Base-by-base conservation (phyloP, 2,888 invertebrate genomes). In the Coronaproctus castanopsis region DNA sequence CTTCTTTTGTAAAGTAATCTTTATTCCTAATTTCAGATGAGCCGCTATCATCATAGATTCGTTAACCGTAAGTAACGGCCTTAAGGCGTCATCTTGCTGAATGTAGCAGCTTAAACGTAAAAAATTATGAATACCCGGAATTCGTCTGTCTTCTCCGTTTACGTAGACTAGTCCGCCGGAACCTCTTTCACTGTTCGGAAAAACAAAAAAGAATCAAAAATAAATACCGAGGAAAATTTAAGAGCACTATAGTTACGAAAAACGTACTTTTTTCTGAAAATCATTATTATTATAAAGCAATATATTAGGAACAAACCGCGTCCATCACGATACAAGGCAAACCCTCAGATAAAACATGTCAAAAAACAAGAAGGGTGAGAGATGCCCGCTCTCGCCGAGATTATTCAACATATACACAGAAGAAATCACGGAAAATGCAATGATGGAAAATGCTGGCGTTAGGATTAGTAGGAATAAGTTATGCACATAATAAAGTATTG, bases 11-110 rank as follows among this genome's bases (percentile, higher is more conserved):
- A 52, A 48, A 67, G 70, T 70, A 70, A 86, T 85, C 79, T 84
- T 80, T 24, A 59, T 24, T 52, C 59, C 59, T 57, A 89, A 77
- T 70, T 89, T 89, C 59, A 90, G 78, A 64, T 87, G 81, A 2
- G 88, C 85, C 0, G 87, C 85, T 57, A 87, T 77, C 67, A 80
- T 78, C 86, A 90, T 87, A 65, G 87, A 79, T 74, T 90, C 88
- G 67, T 83, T 77, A 54, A 87, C 82, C 58, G 87, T 82, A 65
- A 93, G 76, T 67, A 84, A 78, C 24, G 81, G 78, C 63, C 88
- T 77, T 67, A 87, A 72, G 68, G 82, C 76, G 70, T 87, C 85
- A 62, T 87, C 81, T 70, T 90, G 90, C 71, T 87, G 87, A 68
- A 90, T 90, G 74, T 87, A 90, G 66, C 86, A 83, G 1, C 87